Base-by-base conservation (phyloP, 2,888 invertebrate genomes). In the Heliconius cydno region DNA sequence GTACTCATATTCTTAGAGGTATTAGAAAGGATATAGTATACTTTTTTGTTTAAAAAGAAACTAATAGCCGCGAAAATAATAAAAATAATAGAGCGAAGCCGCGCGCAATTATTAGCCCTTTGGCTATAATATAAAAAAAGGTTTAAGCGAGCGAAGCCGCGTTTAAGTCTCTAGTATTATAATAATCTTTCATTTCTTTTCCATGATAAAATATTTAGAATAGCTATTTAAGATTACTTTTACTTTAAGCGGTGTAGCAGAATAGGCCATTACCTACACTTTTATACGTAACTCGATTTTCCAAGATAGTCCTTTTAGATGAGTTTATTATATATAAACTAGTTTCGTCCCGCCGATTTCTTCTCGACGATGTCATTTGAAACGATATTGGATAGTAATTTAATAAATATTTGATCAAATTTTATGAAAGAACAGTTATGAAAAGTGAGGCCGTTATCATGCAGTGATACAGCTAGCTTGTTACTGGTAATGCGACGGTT, bases 251-350 rank as follows among this genome's bases (percentile, higher is more conserved):
- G 75, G 63, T 34, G 65, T 22, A 13, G 46, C 75, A 28, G 65
- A 34, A 80, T 41, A 77, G 60, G 41, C 79, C 79, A 79, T 81
- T 81, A 81, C 74, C 79, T 65, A 68, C 77, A 77, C 79, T 77
- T 81, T 81, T 77, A 41, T 79, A 70, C 70, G 79, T 81, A 81
- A 81, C 77, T 73, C 77, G 75, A 79, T 81, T 81, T 75, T 52
- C 79, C 57, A 6, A 65, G 77, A 77, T 81, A 68, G 81, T 70
- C 74, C 79, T 34, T 60, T 73, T 76, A 72, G 79, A 80, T 80
- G 67, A 76, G 68, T 73, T 79, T 80, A 79, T 79, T 75, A 79
- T 79, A 79, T 79, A 79, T 79, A 79, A 79, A 79, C 68, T 63
- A 75, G 78, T 74, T 74, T 79, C 30, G 30, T 68, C 46, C 73